A percentile compares a stretch with the other conserved stretches of the same genome.
Evolutionary conservation across 2,113 vertebrate species (phyloP).

Genomic region (Cariama cristata): DNA sequence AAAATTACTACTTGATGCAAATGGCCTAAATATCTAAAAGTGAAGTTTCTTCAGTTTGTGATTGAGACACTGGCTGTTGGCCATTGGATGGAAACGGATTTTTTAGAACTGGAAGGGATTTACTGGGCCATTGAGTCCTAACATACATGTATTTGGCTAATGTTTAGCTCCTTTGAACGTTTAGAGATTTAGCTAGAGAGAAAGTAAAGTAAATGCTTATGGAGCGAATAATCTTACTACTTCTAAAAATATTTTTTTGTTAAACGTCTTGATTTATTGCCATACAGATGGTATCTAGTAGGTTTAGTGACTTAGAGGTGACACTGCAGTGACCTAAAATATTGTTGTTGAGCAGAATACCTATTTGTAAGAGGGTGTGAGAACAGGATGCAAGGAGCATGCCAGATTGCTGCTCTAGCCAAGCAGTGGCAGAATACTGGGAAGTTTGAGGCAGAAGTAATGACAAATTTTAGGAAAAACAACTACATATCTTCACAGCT

Average conservation of each 20-base stretch:
- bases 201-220: neutral
- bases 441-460: neutral
- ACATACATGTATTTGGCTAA: neutral
- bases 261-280: neutral
- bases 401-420: neutral
- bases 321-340: neutral
- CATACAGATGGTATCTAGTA: neutral
- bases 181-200: neutral
- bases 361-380: neutral
- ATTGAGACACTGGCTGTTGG: neutral
- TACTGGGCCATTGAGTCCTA: neutral
- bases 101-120: neutral
- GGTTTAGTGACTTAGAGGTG: neutral
- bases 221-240: neutral
- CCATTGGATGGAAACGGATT: neutral
- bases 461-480: neutral
- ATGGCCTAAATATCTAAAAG: neutral
- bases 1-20: neutral
- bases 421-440: neutral
- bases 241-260: neutral
- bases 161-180: neutral
- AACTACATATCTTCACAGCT: neutral
- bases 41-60: neutral
- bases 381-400: neutral
- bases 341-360: neutral